Evolutionary conservation across 1,140 invertebrate species (phyloP), one percentile per base, ranked within the genome.

Genomic region (Colletes gigas): DNA sequence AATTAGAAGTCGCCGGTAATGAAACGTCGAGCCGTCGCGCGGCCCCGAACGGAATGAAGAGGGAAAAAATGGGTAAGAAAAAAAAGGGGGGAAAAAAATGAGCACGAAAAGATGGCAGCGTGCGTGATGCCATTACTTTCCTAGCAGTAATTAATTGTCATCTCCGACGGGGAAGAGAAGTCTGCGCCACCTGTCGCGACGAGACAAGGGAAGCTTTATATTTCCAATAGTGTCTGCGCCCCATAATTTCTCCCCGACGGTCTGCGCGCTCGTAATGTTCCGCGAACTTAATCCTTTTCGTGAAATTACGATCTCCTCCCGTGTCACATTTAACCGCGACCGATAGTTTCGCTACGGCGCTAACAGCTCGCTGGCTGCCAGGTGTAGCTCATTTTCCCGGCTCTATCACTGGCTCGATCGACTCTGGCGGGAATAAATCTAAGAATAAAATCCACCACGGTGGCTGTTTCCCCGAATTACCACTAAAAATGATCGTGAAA

Each of bases 221-320:
- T 82, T 86, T 86, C 84, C 84, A 83, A 86, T 86, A 86, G 78
- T 83, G 83, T 86, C 84, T 83, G 52, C 30, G 68, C 17, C 14
- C 47, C 68, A 80, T 85, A 86, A 86, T 86, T 86, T 83, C 70
- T 86, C 72, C 60, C 62, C 41, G 63, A 17, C 57, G 62, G 44
- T 71, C 57, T 39, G 55, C 52, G 12, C 55, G 39, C 30, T 69
- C 75, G 71, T 76, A 83, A 85, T 71, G 55, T 79, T 60, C 80
- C 67, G 19, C 71, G 57, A 41, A 50, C 52, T 85, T 86, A 86
- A 85, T 85, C 59, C 82, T 73, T 85, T 81, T 76, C 65, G 47
- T 62, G 57, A 77, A 85, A 84, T 86, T 85, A 85, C 82, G 83
- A 84, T 84, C 84, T 81, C 52, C 59, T 44, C 17, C 62, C 30